These are phyloP conservation scores for Protula sp. DNA, from an alignment of 2,888 invertebrate species.

Conservation along the genomic window DNA sequence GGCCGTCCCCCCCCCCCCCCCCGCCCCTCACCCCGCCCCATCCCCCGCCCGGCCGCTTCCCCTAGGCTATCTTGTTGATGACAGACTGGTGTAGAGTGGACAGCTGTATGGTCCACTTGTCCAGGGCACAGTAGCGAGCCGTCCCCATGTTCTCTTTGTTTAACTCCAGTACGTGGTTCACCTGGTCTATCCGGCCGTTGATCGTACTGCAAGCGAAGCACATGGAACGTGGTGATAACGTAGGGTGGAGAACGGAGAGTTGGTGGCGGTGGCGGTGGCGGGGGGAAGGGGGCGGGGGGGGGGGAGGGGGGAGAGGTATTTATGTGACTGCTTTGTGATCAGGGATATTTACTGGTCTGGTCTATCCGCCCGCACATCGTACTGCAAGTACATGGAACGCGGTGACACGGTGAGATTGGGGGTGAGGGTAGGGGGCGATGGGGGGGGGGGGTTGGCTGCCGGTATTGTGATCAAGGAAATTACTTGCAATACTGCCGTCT, in stretches of 20 bases:
- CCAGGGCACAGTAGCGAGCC: constrained; percentile 83
- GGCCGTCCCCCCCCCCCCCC: too few species aligned
- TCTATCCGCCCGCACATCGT: too few species aligned
- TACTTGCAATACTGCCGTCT: too few species aligned
- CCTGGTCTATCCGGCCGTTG: constrained; percentile 66
- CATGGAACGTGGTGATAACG: too few species aligned
- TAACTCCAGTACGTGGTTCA: constrained; percentile 86
- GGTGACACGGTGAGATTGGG: too few species aligned
- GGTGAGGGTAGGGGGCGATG: too few species aligned
- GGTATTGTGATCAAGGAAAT: too few species aligned
- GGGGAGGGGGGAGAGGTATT: not conserved
- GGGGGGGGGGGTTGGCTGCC: too few species aligned
- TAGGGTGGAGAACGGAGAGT: not conserved
- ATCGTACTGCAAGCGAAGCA: constrained; percentile 56
- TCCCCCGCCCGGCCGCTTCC: too few species aligned
- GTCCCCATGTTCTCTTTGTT: constrained; percentile 65
- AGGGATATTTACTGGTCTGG: not conserved
- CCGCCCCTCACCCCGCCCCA: too few species aligned
- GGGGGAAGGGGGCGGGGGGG: not conserved
- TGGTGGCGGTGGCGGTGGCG: not conserved
- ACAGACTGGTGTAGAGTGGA: constrained; percentile 81
- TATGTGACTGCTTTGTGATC: not conserved
- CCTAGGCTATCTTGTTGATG: constrained; percentile 82
- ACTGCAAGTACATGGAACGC: too few species aligned
- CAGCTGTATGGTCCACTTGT: constrained; percentile 93